phyloP scores from a whole-genome alignment of 2,888 invertebrate genomes.

The Quadroppia sp. region DNA sequence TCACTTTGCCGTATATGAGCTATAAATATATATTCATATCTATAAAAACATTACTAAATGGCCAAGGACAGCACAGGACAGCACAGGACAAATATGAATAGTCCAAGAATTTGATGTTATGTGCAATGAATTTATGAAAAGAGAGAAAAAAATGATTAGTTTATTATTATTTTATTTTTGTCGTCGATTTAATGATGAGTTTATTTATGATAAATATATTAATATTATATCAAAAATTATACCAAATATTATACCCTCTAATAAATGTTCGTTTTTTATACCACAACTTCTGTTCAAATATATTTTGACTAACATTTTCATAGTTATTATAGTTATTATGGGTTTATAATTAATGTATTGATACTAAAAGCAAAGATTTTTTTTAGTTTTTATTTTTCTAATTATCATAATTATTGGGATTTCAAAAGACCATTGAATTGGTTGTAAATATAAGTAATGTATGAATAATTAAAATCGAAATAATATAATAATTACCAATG shows the following conservation, averaged over 20 bases:
- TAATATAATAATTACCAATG: too few species aligned
- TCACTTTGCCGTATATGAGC: too few species aligned
- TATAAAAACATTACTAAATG: not conserved
- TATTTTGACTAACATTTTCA: not conserved
- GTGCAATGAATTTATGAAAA: not conserved
- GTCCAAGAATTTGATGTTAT: not conserved
- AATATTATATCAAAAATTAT: not conserved
- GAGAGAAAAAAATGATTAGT: not conserved
- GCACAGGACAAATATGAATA: not conserved
- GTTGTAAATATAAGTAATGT: too few species aligned
- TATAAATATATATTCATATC: conserved; percentile 5
- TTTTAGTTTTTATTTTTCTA: too few species aligned
- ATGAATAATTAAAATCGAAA: too few species aligned
- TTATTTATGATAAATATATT: not conserved
- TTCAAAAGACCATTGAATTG: not conserved
- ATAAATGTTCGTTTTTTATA: conserved; percentile 10
- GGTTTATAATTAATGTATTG: conserved; percentile 23
- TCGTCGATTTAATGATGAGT: not conserved
- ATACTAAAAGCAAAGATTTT: conserved; percentile 12
- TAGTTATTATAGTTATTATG: conserved; percentile 17
- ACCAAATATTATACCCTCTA: not conserved
- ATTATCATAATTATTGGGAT: conserved; percentile 17
- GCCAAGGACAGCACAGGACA: not conserved
- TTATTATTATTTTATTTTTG: not conserved
- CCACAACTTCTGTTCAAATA: conserved; percentile 16